A percentile compares a stretch with the other conserved stretches of the same genome.
Conservation (phyloP, 1,140 invertebrate species). For the Dermatophagoides farinae region DNA sequence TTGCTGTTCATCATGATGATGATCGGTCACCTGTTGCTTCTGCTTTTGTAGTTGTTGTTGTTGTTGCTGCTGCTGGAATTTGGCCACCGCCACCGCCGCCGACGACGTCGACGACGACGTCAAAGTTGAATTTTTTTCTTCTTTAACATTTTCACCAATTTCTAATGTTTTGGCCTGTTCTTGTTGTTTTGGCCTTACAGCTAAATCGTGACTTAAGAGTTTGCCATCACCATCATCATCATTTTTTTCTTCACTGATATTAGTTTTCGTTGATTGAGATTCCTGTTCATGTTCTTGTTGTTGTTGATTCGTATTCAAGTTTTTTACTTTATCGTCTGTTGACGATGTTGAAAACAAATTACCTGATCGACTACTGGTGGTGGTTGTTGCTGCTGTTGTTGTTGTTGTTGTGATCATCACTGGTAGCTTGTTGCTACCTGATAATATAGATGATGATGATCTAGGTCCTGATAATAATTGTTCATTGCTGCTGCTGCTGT, state of each 20-base stretch:
- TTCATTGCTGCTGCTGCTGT: not conserved
- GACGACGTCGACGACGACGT: not conserved
- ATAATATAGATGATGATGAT: not conserved
- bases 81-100: not conserved
- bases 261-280: not conserved
- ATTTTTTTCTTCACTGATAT: not conserved
- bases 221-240: not conserved
- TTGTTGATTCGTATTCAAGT: no score
- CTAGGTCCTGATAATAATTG: not conserved
- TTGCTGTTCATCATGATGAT: no score
- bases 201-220: not conserved
- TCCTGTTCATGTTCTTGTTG: no score
- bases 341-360: not conserved
- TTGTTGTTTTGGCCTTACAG: no score
- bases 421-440: constrained; percentile 3
- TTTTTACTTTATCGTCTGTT: no score
- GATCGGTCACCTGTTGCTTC: no score
- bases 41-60: not conserved
- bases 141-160: not conserved
- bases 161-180: not conserved
- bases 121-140: not conserved
- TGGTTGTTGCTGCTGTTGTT: constrained; percentile 13
- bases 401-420: not conserved
- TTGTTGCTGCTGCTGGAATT: not conserved
- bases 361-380: not conserved